Evolutionary conservation across 1,140 invertebrate species (phyloP).

Genomic region (Drosophila repletoides): DNA sequence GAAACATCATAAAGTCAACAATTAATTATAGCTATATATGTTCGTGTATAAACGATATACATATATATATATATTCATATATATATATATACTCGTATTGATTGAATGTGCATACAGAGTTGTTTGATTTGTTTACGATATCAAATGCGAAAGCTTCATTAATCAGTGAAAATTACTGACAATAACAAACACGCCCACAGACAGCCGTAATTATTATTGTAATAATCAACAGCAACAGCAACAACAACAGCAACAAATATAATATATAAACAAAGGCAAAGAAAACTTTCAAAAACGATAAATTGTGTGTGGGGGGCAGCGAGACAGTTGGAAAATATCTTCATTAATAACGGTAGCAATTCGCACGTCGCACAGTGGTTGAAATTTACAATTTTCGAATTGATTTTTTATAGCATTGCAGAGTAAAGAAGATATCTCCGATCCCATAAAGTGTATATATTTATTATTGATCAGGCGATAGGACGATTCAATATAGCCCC

Average conservation of each 20-base stretch:
- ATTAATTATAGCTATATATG: constrained; percentile 28
- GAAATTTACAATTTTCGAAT: too few species aligned
- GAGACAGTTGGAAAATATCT: not conserved
- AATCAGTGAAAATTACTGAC: constrained; percentile 59
- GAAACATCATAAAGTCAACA: constrained; percentile 47
- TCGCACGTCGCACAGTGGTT: not conserved
- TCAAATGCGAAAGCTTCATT: constrained; percentile 42
- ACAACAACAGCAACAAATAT: not conserved
- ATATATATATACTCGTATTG: constrained; percentile 15
- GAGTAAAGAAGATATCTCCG: too few species aligned
- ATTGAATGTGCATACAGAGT: constrained; percentile 5
- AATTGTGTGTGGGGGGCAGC: constrained; percentile 2
- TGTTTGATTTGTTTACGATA: constrained; percentile 51
- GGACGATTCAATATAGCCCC: too few species aligned
- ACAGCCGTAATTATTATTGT: constrained; percentile 22
- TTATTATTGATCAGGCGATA: too few species aligned
- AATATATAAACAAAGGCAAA: not conserved
- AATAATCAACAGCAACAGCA: constrained; percentile 4
- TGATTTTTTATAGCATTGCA: too few species aligned
- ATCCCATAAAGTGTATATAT: too few species aligned
- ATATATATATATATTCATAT: not conserved
- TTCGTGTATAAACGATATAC: constrained; percentile 1
- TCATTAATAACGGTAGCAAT: constrained; percentile 18
- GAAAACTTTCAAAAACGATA: constrained; percentile 12
- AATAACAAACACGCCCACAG: constrained; percentile 49